Conservation (phyloP, 2,113 vertebrate species). For the Pomatorhinus ruficollis region DNA sequence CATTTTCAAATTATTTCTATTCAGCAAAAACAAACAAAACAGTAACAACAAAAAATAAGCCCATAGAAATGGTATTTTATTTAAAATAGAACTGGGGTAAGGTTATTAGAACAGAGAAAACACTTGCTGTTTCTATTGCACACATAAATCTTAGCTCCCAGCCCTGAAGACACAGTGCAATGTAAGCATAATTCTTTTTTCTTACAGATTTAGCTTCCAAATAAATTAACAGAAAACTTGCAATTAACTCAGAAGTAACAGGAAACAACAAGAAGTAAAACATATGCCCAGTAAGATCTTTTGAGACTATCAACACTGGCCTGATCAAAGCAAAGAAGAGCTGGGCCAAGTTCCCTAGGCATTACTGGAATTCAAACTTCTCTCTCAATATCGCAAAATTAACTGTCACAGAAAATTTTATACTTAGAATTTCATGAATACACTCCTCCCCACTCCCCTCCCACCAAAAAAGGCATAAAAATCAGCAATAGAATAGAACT, state of each 20-base stretch:
- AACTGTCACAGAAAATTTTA: background rate
- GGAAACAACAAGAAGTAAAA: background rate
- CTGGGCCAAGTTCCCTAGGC: background rate
- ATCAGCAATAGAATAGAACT: background rate
- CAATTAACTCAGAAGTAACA: constrained; percentile 43
- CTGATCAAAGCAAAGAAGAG: background rate
- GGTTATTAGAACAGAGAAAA: constrained; percentile 1
- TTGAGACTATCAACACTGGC: background rate
- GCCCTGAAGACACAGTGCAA: constrained; percentile 12
- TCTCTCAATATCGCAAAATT: background rate
- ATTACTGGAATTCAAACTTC: background rate
- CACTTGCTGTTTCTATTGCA: background rate
- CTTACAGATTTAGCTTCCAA: constrained; percentile 1
- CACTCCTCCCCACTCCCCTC: fast-evolving
- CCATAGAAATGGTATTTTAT: background rate
- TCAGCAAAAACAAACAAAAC: background rate
- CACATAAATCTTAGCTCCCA: constrained; percentile 46
- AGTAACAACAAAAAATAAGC: background rate
- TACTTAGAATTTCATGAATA: background rate
- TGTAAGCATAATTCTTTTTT: background rate
- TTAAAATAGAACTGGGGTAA: background rate
- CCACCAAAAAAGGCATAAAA: background rate
- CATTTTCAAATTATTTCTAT: background rate
- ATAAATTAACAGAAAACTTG: constrained; percentile 32
- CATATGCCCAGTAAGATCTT: background rate